Conservation (phyloP, 2,888 invertebrate species). For the Nycteola revayana region DNA sequence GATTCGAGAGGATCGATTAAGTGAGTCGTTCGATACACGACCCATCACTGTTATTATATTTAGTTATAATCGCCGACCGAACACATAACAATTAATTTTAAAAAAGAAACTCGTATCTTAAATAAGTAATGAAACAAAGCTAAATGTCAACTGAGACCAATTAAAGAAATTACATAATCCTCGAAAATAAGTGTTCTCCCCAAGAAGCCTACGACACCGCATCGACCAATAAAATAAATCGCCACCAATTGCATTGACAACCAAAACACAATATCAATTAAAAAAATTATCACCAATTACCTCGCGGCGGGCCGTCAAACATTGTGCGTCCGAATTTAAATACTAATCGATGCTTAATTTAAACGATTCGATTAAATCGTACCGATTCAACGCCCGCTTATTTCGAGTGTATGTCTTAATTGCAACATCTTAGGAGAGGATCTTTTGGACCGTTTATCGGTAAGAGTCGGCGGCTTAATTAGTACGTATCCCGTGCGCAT, state of each 20-base stretch:
- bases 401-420: constrained; percentile 63
- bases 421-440: constrained; percentile 45
- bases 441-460: constrained; percentile 40
- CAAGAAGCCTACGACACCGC: constrained; percentile 22
- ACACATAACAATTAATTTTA: constrained; percentile 35
- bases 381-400: constrained; percentile 50
- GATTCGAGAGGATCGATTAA: constrained; percentile 34
- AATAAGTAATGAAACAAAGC: constrained; percentile 42
- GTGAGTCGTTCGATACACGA: constrained; percentile 19
- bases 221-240: constrained; percentile 42
- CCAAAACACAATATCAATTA: constrained; percentile 56
- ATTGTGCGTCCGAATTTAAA: constrained; percentile 61
- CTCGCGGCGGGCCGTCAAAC: constrained; percentile 58
- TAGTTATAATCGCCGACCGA: constrained; percentile 35
- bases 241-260: constrained; percentile 32
- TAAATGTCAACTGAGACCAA: constrained; percentile 48
- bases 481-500: constrained; percentile 66
- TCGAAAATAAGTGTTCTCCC: constrained; percentile 17
- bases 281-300: constrained; percentile 69
- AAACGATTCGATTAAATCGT: constrained; percentile 58
- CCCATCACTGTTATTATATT: constrained; percentile 33
- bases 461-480: constrained; percentile 62
- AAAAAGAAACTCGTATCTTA: constrained; percentile 36
- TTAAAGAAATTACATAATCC: constrained; percentile 38
- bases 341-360: constrained; percentile 59